Percentiles rank a stretch among this genome's conserved stretches.
Evolutionary conservation across 2,797 vertebrate species (phyloP).

Genomic region (Sebastes iracundus): DNA sequence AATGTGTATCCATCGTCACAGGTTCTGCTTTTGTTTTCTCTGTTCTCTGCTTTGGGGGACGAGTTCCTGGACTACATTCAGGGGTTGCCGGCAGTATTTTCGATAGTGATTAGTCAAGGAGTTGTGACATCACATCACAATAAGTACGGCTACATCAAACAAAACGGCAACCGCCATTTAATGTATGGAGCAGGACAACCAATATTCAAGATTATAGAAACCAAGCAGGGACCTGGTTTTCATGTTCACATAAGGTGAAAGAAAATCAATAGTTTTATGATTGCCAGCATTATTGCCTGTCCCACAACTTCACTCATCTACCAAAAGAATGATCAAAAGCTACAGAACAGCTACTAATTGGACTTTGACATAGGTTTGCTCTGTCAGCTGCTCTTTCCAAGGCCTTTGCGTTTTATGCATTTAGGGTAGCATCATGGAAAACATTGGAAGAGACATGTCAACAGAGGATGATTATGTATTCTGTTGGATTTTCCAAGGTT

Average conservation of each 20-base stretch:
- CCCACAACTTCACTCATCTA: not conserved
- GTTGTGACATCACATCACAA: not conserved
- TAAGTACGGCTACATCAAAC: not conserved
- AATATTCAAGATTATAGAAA: not conserved
- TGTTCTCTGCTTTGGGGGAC: not conserved
- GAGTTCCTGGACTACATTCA: not conserved
- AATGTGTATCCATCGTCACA: not conserved
- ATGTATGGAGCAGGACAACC: not conserved
- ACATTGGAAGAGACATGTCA: not conserved
- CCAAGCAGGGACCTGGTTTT: not conserved
- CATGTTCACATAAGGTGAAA: not conserved
- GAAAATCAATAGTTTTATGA: not conserved
- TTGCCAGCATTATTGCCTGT: not conserved
- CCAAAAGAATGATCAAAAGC: not conserved
- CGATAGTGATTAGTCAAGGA: not conserved
- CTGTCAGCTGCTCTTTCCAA: not conserved
- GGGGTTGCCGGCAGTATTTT: not conserved
- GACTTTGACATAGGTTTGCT: not conserved
- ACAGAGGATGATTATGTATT: not conserved
- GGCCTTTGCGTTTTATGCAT: not conserved
- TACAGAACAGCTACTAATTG: not conserved
- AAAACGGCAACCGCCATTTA: not conserved
- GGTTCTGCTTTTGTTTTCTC: not conserved
- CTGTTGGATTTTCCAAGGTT: not conserved
- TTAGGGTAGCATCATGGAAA: not conserved